phyloP scores from a whole-genome alignment of 2,113 vertebrate species.

The Pipra filicauda region DNA sequence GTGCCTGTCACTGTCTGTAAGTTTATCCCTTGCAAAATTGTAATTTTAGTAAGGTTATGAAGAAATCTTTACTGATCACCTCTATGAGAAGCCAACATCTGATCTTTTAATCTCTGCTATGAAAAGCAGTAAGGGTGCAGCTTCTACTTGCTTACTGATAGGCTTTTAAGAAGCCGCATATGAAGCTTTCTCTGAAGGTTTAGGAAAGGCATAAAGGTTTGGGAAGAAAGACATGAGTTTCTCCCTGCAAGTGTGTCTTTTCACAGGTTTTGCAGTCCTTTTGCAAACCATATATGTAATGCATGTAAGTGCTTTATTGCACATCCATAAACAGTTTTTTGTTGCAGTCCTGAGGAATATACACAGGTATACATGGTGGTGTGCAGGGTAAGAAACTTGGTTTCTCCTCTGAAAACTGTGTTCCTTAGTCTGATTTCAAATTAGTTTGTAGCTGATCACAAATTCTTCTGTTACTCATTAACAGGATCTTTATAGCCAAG shows the following conservation, averaged over 20 bases:
- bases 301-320: not conserved
- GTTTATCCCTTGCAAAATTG: not conserved
- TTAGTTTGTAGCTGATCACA: not conserved
- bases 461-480: not conserved
- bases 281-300: not conserved
- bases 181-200: not conserved
- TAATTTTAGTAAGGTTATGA: not conserved
- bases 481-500: not conserved
- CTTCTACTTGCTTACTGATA: not conserved
- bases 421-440: not conserved
- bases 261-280: not conserved
- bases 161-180: not conserved
- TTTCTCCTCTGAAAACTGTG: not conserved
- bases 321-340: not conserved
- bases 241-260: not conserved
- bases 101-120: not conserved
- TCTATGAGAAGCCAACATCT: not conserved
- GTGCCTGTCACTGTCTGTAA: not conserved
- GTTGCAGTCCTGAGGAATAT: not conserved
- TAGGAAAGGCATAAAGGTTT: not conserved
- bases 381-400: not conserved
- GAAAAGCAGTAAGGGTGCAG: not conserved
- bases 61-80: not conserved
- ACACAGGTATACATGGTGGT: not conserved
- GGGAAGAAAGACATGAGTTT: not conserved